Evolutionary conservation across 2,797 vertebrate genomes (phyloP), one percentile per base, ranked within the genome.

Genomic region (Typhlichthys subterraneus): DNA sequence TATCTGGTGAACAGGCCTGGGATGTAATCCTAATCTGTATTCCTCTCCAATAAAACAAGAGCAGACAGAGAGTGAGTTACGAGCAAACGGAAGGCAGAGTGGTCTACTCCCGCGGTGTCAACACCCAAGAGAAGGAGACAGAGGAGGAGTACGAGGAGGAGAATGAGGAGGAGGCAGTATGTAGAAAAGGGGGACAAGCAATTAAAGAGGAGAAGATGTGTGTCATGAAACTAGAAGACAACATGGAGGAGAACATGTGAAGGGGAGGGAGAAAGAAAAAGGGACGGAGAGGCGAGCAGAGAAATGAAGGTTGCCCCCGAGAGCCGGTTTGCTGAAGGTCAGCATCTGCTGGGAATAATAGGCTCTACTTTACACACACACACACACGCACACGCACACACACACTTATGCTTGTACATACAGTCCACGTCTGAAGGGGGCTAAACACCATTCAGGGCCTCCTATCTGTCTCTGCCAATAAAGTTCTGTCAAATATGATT

Each of bases 381-480:
- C 49, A 56, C 59, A 2, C 38, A 9, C 29, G n/a, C n/a, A n/a
- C n/a, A 57, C 60, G 19, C 57, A 52, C 52, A 50, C 47, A 56
- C 59, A 2, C 38, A 9, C 29, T 4, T 47, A 59, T 47, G 53
- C 57, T 71, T 74, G 53, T 49, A 82, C 66, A 79, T 66, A 80
- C 77, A 53, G 56, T 75, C 77, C 74, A 82, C 45, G 71, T 86
- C 60, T 61, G 65, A 83, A 77, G 72, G 84, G 83, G 82, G 80
- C 76, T 70, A 79, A 81, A 86, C 80, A 82, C 77, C 71, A 71
- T 81, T 73, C 67, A 56, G 73, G 48, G 67, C 67, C 62, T 78
- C 70, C 77, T 65, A 80, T 84, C 76, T 66, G 84, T 89, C 87
- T 84, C 79, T 85, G 81, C 84, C 89, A 88, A 87, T 89, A 87